A percentile compares a stretch with the other conserved stretches of the same genome.
phyloP scores from a whole-genome alignment of 2,113 vertebrate species.

The Megalops atlanticus region DNA sequence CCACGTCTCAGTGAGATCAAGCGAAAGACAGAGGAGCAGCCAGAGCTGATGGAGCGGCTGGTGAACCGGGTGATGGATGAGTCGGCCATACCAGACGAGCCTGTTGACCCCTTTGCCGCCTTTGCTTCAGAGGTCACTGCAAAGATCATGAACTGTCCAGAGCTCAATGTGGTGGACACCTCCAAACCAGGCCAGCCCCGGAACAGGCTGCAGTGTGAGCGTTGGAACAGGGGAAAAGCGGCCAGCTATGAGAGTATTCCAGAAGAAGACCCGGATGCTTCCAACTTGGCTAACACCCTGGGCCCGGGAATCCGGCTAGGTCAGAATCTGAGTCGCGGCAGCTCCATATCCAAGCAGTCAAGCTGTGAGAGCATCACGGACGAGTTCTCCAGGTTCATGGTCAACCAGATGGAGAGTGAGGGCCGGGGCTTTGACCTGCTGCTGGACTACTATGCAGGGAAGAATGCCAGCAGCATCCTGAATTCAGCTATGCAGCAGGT shows the following conservation, averaged over 20 bases:
- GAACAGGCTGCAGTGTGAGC: conserved; percentile 85
- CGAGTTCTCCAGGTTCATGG: conserved; percentile 97
- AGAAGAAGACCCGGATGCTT: conserved; percentile 80
- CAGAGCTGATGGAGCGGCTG: conserved; percentile 90
- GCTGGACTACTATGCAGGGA: conserved; percentile 94
- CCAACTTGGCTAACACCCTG: conserved; percentile 70
- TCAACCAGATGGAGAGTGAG: conserved; percentile 97
- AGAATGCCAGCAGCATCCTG: conserved; percentile 90
- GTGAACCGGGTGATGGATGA: conserved; percentile 96
- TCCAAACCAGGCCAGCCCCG: conserved; percentile 85
- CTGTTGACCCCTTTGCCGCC: conserved; percentile 80
- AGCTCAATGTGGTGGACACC: conserved; percentile 82
- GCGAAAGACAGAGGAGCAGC: conserved; percentile 94
- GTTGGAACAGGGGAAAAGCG: conserved; percentile 85
- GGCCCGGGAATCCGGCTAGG: conserved; percentile 77
- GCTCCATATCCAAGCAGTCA: conserved; percentile 96
- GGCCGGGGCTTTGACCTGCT: conserved; percentile 91
- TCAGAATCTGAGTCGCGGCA: conserved; percentile 85
- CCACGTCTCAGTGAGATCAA: conserved; percentile 97
- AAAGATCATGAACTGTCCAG: conserved; percentile 90
- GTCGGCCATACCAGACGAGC: conserved; percentile 84
- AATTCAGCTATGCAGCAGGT: conserved; percentile 87
- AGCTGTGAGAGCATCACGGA: conserved; percentile 98
- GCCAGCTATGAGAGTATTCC: conserved; percentile 96
- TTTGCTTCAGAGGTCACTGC: conserved; percentile 93